These are phyloP conservation scores for Drosophila arizonae DNA, from an alignment of 1,140 invertebrate species.

Conservation along the genomic window DNA sequence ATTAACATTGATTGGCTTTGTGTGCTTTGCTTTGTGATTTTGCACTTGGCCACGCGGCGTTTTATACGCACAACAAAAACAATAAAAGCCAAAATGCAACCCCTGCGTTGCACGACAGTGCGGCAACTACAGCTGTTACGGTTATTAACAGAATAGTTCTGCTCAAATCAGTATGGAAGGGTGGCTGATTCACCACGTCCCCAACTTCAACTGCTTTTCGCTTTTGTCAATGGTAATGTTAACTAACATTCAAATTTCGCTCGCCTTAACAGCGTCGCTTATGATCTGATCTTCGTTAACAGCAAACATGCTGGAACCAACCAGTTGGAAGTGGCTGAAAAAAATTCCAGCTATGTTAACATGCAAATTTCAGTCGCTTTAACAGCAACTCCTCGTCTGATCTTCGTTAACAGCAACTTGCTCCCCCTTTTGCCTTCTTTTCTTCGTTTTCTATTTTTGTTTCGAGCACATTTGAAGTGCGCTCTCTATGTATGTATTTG, in stretches of 20 bases:
- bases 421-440: background rate
- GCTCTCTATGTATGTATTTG: slow-evolving; percentile 35
- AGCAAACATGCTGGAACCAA: background rate
- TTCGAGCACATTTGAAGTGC: slow-evolving; percentile 20
- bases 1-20: slow-evolving; percentile 53
- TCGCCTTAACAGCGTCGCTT: background rate
- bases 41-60: slow-evolving; percentile 42
- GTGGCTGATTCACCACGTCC: background rate
- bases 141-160: slow-evolving; percentile 17
- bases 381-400: too few relatives aligned
- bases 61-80: slow-evolving; percentile 30
- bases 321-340: too few relatives aligned
- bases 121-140: slow-evolving; percentile 29
- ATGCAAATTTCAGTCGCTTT: background rate
- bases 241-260: background rate
- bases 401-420: background rate
- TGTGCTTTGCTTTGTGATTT: slow-evolving; percentile 48
- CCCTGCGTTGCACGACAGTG: slow-evolving; percentile 11
- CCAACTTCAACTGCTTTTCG: background rate
- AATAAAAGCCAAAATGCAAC: slow-evolving; percentile 8
- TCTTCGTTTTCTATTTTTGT: slow-evolving; percentile 10
- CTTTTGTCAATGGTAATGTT: background rate
- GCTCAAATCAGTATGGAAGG: background rate
- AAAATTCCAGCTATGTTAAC: too few relatives aligned
- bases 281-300: background rate